Percentiles rank a stretch among this genome's conserved stretches.
Conservation (phyloP, 2,113 vertebrate genomes). For the Psilopogon haemacephalus region DNA sequence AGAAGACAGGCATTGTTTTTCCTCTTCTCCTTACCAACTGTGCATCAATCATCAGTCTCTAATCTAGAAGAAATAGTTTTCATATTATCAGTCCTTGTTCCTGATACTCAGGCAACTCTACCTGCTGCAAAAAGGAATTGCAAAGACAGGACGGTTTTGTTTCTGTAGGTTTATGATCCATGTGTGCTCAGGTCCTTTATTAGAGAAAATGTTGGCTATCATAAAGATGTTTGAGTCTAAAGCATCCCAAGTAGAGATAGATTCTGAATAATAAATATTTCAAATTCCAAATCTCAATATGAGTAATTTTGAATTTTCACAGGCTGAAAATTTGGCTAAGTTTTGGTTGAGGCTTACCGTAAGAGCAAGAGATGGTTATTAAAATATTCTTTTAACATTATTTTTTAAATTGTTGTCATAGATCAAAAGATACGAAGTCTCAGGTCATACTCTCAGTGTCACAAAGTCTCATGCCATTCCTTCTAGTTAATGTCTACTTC, state of each 20-base stretch:
- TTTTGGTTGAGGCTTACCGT: background rate
- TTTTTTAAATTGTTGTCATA: background rate
- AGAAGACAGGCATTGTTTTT: too few relatives aligned
- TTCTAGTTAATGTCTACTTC: background rate
- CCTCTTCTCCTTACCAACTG: too few relatives aligned
- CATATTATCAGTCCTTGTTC: too few relatives aligned
- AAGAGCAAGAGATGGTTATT: background rate
- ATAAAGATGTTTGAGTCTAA: background rate
- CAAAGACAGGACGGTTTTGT: too few relatives aligned
- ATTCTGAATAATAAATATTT: slow-evolving; percentile 20
- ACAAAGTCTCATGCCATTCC: background rate
- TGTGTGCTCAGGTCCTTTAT: too few relatives aligned
- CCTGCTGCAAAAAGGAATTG: too few relatives aligned
- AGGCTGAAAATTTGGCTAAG: background rate
- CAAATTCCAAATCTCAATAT: background rate
- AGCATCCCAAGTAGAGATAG: background rate
- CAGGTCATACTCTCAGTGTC: background rate
- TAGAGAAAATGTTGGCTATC: background rate
- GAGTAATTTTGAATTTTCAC: background rate
- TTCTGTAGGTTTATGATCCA: too few relatives aligned
- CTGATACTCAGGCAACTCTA: too few relatives aligned
- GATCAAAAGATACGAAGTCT: background rate
- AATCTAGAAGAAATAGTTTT: too few relatives aligned
- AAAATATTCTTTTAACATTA: background rate
- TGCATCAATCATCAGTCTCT: too few relatives aligned